Conservation (phyloP, 2,113 vertebrate species). For the Potamarius usumacintae region DNA sequence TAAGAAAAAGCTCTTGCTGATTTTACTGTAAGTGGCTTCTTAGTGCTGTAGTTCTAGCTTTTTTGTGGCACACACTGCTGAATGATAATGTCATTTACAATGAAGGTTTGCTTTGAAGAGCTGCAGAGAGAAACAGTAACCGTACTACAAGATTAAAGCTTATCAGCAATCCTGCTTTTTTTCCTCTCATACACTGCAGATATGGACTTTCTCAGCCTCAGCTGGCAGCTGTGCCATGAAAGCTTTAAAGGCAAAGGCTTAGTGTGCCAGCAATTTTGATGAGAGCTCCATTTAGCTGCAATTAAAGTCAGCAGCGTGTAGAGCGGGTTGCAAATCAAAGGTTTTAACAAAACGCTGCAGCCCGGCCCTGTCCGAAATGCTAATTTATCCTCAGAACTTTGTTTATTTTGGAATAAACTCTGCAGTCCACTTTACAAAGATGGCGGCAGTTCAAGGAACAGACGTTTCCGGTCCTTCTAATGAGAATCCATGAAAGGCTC, state of each 20-base stretch:
- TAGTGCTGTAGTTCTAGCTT: background rate
- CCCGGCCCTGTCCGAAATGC: background rate
- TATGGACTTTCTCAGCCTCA: constrained; percentile 10
- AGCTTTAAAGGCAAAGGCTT: constrained; percentile 34
- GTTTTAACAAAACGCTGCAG: constrained; percentile 22
- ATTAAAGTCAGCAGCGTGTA: constrained; percentile 47
- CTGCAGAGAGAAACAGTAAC: constrained; percentile 31
- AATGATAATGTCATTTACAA: constrained; percentile 33
- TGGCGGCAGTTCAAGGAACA: background rate
- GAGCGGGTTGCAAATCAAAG: constrained; percentile 39
- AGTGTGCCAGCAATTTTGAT: constrained; percentile 35
- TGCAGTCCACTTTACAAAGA: background rate
- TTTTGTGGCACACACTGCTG: background rate
- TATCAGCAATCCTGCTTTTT: constrained; percentile 26
- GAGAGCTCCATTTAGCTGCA: constrained; percentile 47
- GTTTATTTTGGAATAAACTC: background rate
- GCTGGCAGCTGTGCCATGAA: constrained; percentile 24
- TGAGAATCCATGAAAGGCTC: background rate
- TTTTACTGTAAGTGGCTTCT: background rate
- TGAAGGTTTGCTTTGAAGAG: constrained; percentile 42
- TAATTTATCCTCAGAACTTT: constrained; percentile 12
- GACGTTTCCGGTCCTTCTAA: constrained; percentile 1
- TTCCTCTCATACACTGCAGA: background rate
- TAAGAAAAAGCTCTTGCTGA: background rate
- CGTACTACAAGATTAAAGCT: constrained; percentile 35